phyloP scores from a whole-genome alignment of 2,888 invertebrate genomes.

The Leptinotarsa tumamoca region DNA sequence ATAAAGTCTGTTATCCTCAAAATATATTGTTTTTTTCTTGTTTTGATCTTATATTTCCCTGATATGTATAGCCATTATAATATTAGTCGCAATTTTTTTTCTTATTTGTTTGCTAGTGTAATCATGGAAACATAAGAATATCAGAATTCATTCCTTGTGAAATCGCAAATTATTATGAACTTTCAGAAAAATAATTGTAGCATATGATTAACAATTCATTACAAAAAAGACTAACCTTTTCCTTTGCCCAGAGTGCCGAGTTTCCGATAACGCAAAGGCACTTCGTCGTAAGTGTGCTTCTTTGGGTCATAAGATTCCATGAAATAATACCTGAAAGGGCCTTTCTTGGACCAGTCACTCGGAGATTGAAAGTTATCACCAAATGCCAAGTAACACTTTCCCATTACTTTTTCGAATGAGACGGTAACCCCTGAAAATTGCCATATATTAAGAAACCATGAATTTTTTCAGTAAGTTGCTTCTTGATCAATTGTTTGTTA shows the following conservation, averaged over 20 bases:
- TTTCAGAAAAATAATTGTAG: too few species aligned
- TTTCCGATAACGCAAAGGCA: slow-evolving; percentile 71
- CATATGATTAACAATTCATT: not conserved
- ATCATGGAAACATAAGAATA: too few species aligned
- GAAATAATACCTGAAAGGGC: slow-evolving; percentile 82
- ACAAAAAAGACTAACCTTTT: slow-evolving; percentile 67
- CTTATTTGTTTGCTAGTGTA: too few species aligned
- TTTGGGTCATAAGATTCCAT: slow-evolving; percentile 74
- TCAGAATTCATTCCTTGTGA: too few species aligned
- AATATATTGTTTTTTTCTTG: too few species aligned
- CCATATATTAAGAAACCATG: not conserved
- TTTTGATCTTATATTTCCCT: too few species aligned
- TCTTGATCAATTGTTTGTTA: too few species aligned
- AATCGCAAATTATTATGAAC: too few species aligned
- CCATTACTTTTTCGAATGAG: slow-evolving; percentile 73
- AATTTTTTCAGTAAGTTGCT: not conserved
- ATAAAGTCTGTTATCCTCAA: too few species aligned
- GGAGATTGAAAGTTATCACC: slow-evolving; percentile 71
- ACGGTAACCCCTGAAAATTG: slow-evolving; percentile 67
- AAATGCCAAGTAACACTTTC: slow-evolving; percentile 78
- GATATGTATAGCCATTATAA: too few species aligned
- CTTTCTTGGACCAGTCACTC: slow-evolving; percentile 73
- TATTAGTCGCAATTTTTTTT: too few species aligned
- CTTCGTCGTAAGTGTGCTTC: slow-evolving; percentile 71
- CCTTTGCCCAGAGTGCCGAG: slow-evolving; percentile 73